Conservation (phyloP, 1,140 invertebrate genomes). For the Temnothorax nylanderi region DNA sequence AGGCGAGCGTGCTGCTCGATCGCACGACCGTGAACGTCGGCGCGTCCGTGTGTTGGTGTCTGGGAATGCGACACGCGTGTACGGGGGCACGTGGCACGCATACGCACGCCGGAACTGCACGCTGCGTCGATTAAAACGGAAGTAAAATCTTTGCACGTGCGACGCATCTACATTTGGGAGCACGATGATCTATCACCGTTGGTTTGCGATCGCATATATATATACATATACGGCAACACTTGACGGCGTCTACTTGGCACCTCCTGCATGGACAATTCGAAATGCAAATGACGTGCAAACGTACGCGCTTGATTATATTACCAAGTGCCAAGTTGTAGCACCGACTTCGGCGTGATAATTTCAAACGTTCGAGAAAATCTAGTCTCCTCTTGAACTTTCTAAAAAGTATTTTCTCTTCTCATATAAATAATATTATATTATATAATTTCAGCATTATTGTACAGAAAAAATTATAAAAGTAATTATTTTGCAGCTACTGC, state of each 20-base stretch:
- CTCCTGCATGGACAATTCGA: conserved; percentile 36
- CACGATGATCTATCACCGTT: conserved; percentile 29
- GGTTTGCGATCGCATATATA: conserved; percentile 10
- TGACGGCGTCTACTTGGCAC: conserved; percentile 43
- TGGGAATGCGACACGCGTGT: conserved; percentile 42
- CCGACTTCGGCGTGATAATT: background rate
- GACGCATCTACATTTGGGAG: background rate
- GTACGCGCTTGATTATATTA: background rate
- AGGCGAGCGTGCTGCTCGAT: background rate
- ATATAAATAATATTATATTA: background rate
- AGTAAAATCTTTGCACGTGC: conserved; percentile 48
- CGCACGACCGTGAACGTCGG: background rate
- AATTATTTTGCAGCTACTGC: background rate
- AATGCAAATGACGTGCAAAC: conserved; percentile 12
- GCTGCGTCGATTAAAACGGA: conserved; percentile 5
- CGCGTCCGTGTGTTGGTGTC: background rate
- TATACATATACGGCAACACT: background rate
- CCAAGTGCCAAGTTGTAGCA: background rate
- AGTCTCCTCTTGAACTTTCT: no score
- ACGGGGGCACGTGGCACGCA: conserved; percentile 24
- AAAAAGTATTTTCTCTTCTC: background rate
- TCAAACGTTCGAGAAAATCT: background rate
- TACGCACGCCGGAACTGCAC: conserved; percentile 29
- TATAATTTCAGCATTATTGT: background rate
- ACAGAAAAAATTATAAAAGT: background rate